Evolutionary conservation across 2,113 vertebrate genomes (phyloP), one percentile per base, ranked within the genome.

Genomic region (Cavia porcellus): DNA sequence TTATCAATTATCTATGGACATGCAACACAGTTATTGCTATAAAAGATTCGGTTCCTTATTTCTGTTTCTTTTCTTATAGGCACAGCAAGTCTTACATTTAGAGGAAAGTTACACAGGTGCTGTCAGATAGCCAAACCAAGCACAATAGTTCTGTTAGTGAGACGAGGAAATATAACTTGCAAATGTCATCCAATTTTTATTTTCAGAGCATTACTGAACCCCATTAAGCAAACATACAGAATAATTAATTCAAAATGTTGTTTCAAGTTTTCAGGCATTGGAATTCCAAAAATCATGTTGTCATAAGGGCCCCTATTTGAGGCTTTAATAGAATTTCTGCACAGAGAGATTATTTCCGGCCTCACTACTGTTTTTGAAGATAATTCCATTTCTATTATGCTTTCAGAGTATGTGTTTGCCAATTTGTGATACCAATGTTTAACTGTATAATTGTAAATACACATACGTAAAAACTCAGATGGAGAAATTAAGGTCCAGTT

Each of bases 401-500:
- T 92, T 81, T 95, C 3, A 92, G 82, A 72, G 35, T 95, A 75
- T 28, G 15, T 95, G 42, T 89, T 96, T 91, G 62, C 61, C 85
- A 97, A 3, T 80, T 57, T 93, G 70, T 86, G 64, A 28, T 3
- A 93, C 7, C 17, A n/a, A n/a, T 80, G 59, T 25, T 91, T 96
- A 97, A 97, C 74, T 57, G 64, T 96, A 96, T 94, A 0, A 95
- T 97, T 22, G 94, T 77, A 96, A 90, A 96, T 32, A 13, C 45
- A 19, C 86, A 14, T 30, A 92, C 75, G 96, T 95, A 38, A 90
- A 81, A 55, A 28, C 38, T 59, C 22, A 95, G 38, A 83, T 64
- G 87, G 96, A 96, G 72, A 96, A 68, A 93, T 9, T 96, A 72
- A 81, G 72, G 57, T 79, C 62, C 74, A 89, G 19, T 81, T 85